Evolutionary conservation across 2,888 invertebrate species (phyloP).

Genomic region (Cancer borealis): DNA sequence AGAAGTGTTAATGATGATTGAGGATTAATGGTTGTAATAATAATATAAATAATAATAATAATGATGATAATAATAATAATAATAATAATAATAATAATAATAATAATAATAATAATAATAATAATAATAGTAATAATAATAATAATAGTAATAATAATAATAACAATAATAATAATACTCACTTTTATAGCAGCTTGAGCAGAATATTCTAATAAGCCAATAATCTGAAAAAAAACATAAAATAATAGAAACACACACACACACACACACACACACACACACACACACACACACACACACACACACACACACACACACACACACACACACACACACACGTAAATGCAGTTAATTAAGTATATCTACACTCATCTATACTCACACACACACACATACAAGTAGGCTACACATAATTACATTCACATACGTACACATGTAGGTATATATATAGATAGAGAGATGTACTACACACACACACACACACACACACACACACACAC

Average conservation of each 20-base stretch:
- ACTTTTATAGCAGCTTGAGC: not conserved
- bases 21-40: not conserved
- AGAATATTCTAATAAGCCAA: not conserved
- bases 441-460: not conserved
- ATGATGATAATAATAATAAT: conserved; percentile 12
- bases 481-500: not conserved
- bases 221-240: not conserved
- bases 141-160: not conserved
- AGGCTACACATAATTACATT: not conserved
- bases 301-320: no score
- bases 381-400: not conserved
- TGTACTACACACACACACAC: not conserved
- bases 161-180: not conserved
- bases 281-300: not conserved
- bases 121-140: not conserved
- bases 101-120: not conserved
- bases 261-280: not conserved
- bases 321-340: no score
- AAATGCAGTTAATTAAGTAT: not conserved
- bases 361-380: not conserved
- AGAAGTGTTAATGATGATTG: not conserved
- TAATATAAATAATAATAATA: conserved; percentile 40
- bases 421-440: no score
- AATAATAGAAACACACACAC: not conserved
- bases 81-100: not conserved